Evolutionary conservation across 1,140 invertebrate species (phyloP), one percentile per base, ranked within the genome.

Genomic region (Drosophila nigromelanica): DNA sequence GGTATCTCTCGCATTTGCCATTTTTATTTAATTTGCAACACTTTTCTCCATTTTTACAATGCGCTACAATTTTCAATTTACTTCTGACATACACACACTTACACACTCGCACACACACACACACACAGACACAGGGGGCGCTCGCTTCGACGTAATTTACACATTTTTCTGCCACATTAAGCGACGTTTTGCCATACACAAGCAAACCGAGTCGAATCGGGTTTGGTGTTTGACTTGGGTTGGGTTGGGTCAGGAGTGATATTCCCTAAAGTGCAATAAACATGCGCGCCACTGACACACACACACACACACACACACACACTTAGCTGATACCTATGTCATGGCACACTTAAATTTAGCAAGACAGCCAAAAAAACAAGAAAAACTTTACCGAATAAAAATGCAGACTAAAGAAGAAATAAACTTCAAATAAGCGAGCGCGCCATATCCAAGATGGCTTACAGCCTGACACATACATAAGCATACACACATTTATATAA

Each of bases 141-240:
- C 51, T 79, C 42, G 62, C 58, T 78, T 70, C 66, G 72, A 73
- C 75, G 79, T 89, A 90, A 90, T 90, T 90, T 90, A 86, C 86
- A 90, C 78, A 90, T 90, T 90, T 90, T 79, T 86, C 86, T 90
- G 78, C 87, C 86, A 90, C 87, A 87, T 90, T 90, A 90, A 90
- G 81, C 86, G 73, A 82, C 73, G 55, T 72, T 76, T 76, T 72
- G 55, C 68, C 73, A 69, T 50, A 52, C 70, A 52, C 55, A 68
- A 68, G 30, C 42, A 42, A 63, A 43, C 52, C 60, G 59, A 74
- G 35, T 21, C 43, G 56, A 24, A 35, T 55, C 47, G 58, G 30
- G 56, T 75, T 27, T 5, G 27, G 86, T 58, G 68, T 62, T 12
- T 27, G 33, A 10, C 63, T 48, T 58, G 55, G 43, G 40, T 58